A percentile compares a stretch with the other conserved stretches of the same genome.
These are phyloP conservation scores for Platycercus adscitus DNA, from an alignment of 2,113 vertebrate species.

Conservation along the genomic window DNA sequence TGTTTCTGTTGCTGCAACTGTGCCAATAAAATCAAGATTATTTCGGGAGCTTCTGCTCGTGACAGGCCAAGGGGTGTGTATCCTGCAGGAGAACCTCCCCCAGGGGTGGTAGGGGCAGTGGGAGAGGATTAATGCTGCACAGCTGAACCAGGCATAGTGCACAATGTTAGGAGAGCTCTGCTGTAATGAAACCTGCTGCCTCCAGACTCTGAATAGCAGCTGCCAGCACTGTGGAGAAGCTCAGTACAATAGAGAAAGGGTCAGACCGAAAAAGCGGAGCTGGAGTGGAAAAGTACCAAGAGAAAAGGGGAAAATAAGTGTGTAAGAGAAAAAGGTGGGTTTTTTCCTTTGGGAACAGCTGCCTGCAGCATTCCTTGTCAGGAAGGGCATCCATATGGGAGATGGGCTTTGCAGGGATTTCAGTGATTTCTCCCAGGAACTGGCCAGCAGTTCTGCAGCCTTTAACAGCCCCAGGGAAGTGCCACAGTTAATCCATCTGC, in stretches of 20 bases:
- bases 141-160: slow-evolving; percentile 21
- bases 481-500: background rate
- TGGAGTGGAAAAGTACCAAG: background rate
- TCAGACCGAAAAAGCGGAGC: slow-evolving; percentile 27
- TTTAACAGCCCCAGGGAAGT: background rate
- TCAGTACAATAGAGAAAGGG: background rate
- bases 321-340: accelerated
- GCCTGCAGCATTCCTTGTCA: background rate
- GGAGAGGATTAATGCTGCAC: background rate
- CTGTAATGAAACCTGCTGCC: slow-evolving; percentile 23
- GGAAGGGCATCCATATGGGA: background rate
- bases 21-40: slow-evolving; percentile 21
- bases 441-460: background rate
- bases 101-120: background rate
- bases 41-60: slow-evolving; percentile 6
- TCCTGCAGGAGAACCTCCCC: slow-evolving; percentile 24
- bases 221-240: slow-evolving; percentile 17
- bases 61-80: background rate
- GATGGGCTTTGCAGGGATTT: background rate
- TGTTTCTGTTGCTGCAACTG: slow-evolving; percentile 5
- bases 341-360: background rate
- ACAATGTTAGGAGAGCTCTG: slow-evolving; percentile 9
- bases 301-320: background rate
- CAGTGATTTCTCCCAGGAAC: background rate
- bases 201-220: slow-evolving; percentile 38